Conservation (phyloP, 2,888 invertebrate species). For the Melanotus villosus region DNA sequence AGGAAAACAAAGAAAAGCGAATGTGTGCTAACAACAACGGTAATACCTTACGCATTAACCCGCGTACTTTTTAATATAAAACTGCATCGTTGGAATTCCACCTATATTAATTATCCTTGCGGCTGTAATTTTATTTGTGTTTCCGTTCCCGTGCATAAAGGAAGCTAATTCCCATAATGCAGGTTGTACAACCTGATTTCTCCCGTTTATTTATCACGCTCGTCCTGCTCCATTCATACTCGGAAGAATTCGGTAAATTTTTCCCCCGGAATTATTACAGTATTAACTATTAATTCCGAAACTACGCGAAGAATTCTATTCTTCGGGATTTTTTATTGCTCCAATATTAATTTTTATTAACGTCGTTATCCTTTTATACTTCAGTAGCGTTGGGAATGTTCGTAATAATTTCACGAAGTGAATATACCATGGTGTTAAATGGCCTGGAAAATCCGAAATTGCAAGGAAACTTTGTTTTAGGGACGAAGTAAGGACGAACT, state of each 20-base stretch:
- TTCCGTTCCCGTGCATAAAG: too few relatives aligned
- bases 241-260: too few relatives aligned
- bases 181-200: too few relatives aligned
- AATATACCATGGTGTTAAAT: slow-evolving; percentile 37
- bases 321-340: background rate
- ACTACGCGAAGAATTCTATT: background rate
- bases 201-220: too few relatives aligned
- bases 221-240: too few relatives aligned
- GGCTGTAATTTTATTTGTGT: background rate
- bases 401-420: slow-evolving; percentile 34
- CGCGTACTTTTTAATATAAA: background rate
- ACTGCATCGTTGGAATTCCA: background rate
- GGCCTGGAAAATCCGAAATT: slow-evolving; percentile 36
- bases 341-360: slow-evolving; percentile 34
- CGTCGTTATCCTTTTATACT: slow-evolving; percentile 37
- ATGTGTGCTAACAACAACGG: background rate
- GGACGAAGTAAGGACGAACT: slow-evolving; percentile 6
- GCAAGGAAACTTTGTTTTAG: slow-evolving; percentile 35
- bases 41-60: background rate
- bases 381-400: slow-evolving; percentile 26
- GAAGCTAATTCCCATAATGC: too few relatives aligned
- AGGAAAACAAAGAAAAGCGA: background rate
- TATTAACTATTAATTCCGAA: too few relatives aligned
- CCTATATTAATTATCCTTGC: background rate
- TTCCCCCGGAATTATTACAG: too few relatives aligned